Percentiles rank a stretch among this genome's conserved stretches.
Conservation (phyloP, 2,113 vertebrate species). For the Protobothrops mucrosquamatus region DNA sequence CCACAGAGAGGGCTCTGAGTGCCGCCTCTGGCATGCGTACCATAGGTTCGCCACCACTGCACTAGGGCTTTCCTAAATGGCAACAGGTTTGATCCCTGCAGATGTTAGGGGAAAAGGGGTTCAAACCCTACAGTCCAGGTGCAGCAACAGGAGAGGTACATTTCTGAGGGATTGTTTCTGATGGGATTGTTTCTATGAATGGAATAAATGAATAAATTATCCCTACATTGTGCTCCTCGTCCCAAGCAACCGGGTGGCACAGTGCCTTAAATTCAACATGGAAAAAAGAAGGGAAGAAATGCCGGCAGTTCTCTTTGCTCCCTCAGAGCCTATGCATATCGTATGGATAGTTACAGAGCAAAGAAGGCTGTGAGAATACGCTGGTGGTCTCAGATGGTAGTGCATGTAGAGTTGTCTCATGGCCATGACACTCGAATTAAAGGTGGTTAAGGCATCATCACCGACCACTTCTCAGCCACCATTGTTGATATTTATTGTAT, state of each 20-base stretch:
- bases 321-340: not conserved
- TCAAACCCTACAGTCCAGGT: not conserved
- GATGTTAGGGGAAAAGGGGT: not conserved
- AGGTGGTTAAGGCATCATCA: conserved; percentile 31
- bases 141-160: not conserved
- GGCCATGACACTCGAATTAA: conserved; percentile 27
- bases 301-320: not conserved
- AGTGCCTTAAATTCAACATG: not conserved
- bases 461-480: not conserved
- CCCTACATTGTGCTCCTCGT: not conserved
- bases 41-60: no score
- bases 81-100: not conserved
- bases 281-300: not conserved
- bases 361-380: not conserved
- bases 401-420: conserved; percentile 70
- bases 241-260: no score
- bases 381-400: conserved; percentile 85
- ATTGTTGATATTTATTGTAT: not conserved
- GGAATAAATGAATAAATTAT: not conserved
- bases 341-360: not conserved
- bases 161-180: not conserved
- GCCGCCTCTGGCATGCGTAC: no score
- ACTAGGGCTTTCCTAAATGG: not conserved
- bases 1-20: no score
- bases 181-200: not conserved